Evolutionary conservation across 2,113 vertebrate genomes (phyloP), one percentile per base, ranked within the genome.

Genomic region (Poeciliopsis prolifica): DNA sequence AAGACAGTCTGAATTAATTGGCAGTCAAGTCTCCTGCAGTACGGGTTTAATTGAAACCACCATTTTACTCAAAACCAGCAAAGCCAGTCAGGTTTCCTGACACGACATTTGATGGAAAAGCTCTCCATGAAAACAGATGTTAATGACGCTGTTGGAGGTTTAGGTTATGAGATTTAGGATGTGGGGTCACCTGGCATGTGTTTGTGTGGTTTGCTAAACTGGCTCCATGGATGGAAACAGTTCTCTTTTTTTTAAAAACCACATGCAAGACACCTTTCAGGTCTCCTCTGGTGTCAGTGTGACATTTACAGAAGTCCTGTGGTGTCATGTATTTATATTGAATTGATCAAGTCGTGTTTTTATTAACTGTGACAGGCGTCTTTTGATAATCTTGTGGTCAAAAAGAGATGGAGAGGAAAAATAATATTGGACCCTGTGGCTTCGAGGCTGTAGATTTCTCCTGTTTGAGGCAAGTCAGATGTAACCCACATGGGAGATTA

Each of bases 101-200:
- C 11, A 74, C 26, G 29, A 35, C 70, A 28, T 12, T 26, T 61
- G 68, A 72, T 73, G 42, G 40, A 71, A 66, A 77, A 69, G 62
- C 65, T 44, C 30, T 80, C 54, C 5, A 2, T 65, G 66, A 61
- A 80, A 61, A 65, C 79, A 76, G 69, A 78, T 54, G 75, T 73
- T 70, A 61, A 22, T 82, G 77, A 82, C 33, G 12, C 72, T 28
- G 63, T 86, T 70, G 78, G 60, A 67, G 79, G n/a, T n/a, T n/a
- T n/a, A n/a, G 66, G 61, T 29, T 75, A 76, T 42, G 79, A 83
- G 74, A 31, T 67, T 37, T 40, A 30, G 75, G 83, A 78, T 88
- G 80, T 89, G 80, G 78, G 80, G 79, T 72, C 77, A 82, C 74
- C 74, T 80, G 71, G 77, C 68, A 63, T 79, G 68, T 65, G 70